These are phyloP conservation scores for Phortica okadai DNA, from an alignment of 2,888 invertebrate genomes.

Conservation along the genomic window DNA sequence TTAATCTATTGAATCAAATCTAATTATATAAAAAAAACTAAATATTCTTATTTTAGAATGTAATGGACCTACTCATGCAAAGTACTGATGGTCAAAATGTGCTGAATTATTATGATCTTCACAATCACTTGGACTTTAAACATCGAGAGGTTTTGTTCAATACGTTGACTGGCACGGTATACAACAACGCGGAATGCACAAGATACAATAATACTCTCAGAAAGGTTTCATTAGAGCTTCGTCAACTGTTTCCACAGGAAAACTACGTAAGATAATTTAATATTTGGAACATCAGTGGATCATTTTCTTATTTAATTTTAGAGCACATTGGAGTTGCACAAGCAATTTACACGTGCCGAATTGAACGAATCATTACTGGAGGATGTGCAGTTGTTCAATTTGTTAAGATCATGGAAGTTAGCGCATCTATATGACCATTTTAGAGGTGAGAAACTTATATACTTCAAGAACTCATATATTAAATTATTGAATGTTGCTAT, in stretches of 20 bases:
- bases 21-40: background rate
- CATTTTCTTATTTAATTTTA: background rate
- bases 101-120: slow-evolving; percentile 8
- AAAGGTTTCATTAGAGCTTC: slow-evolving; percentile 2
- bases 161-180: background rate
- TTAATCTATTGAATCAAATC: background rate
- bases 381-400: background rate
- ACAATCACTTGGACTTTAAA: slow-evolving; percentile 21
- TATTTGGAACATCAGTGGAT: background rate
- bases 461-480: background rate
- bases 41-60: background rate
- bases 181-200: background rate
- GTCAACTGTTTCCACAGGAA: slow-evolving; percentile 16
- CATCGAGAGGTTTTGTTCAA: slow-evolving; percentile 16
- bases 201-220: slow-evolving; percentile 8
- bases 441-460: background rate
- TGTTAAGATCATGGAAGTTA: slow-evolving; percentile 10
- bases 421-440: slow-evolving; percentile 24
- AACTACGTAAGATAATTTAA: slow-evolving; percentile 13
- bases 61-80: slow-evolving; percentile 6
- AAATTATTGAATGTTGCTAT: background rate
- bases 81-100: slow-evolving; percentile 1
- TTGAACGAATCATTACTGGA: background rate
- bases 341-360: background rate
- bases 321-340: slow-evolving; percentile 15